These are phyloP conservation scores for Tricholauxania praeusta DNA, from an alignment of 2,888 invertebrate genomes.

Conservation along the genomic window DNA sequence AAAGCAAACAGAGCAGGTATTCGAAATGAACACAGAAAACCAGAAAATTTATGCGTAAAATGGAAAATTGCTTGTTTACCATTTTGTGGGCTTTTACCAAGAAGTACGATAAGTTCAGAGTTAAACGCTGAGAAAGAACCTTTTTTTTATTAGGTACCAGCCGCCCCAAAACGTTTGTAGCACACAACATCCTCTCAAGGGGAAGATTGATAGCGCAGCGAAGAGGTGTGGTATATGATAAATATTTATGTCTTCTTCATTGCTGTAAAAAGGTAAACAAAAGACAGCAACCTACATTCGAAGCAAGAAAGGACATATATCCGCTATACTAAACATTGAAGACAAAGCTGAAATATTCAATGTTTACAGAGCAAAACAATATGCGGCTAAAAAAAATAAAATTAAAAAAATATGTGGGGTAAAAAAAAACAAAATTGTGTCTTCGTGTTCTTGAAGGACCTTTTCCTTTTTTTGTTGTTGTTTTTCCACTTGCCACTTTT, in stretches of 20 bases:
- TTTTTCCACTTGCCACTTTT: not conserved
- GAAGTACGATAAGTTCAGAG: no score
- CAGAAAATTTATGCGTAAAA: slow-evolving; percentile 19
- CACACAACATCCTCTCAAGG: not conserved
- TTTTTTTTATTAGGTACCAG: not conserved
- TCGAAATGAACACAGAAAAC: no score
- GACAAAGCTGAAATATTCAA: slow-evolving; percentile 13
- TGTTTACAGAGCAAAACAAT: slow-evolving; percentile 28
- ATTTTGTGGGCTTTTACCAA: slow-evolving; percentile 12
- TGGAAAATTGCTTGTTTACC: slow-evolving; percentile 19
- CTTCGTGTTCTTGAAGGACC: not conserved
- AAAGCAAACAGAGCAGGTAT: no score
- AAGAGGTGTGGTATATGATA: slow-evolving; percentile 24
- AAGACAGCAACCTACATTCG: not conserved
- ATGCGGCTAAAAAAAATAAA: not conserved
- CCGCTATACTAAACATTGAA: not conserved
- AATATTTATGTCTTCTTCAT: slow-evolving; percentile 40
- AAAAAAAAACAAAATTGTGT: not conserved
- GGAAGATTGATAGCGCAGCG: not conserved
- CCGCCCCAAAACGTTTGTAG: not conserved
- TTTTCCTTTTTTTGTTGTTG: not conserved
- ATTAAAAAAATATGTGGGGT: not conserved
- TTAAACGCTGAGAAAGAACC: not conserved
- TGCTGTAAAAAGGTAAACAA: slow-evolving; percentile 38
- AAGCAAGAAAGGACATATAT: not conserved